A percentile compares a stretch with the other conserved stretches of the same genome.
phyloP scores from a whole-genome alignment of 2,888 invertebrate genomes.

The Pycnomerus fuliginosus region DNA sequence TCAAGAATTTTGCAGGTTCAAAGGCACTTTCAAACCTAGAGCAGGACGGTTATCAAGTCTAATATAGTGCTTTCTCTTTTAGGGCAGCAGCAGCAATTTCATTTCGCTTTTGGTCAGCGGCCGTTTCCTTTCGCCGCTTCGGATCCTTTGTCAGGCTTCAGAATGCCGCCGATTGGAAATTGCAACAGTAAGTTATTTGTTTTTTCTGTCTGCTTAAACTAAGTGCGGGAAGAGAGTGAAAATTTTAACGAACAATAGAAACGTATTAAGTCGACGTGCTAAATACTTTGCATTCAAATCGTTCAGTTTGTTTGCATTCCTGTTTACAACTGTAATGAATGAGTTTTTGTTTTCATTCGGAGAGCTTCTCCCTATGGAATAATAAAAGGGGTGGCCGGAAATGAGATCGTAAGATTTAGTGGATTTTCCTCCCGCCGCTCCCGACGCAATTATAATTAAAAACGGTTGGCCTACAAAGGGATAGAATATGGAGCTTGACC shows the following conservation, averaged over 20 bases:
- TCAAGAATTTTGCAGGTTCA: slow-evolving; percentile 1
- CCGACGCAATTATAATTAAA: slow-evolving; percentile 15
- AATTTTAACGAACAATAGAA: no score
- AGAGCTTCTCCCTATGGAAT: slow-evolving; percentile 37
- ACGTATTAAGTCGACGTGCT: no score
- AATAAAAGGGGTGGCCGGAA: slow-evolving; percentile 42
- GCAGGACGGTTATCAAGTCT: slow-evolving; percentile 48
- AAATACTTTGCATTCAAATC: slow-evolving; percentile 21
- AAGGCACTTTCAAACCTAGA: slow-evolving; percentile 20
- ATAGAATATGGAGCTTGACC: neutral
- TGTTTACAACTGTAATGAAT: slow-evolving; percentile 36
- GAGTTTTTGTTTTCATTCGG: slow-evolving; percentile 44
- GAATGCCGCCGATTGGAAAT: slow-evolving; percentile 87
- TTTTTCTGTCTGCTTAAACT: slow-evolving; percentile 8
- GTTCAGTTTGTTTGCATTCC: slow-evolving; percentile 21
- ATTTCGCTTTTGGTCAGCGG: slow-evolving; percentile 86
- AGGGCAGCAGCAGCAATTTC: slow-evolving; percentile 96
- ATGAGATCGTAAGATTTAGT: slow-evolving; percentile 24
- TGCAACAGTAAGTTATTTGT: slow-evolving; percentile 79
- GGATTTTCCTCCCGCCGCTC: slow-evolving; percentile 11
- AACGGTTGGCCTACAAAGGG: slow-evolving; percentile 6
- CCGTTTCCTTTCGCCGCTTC: slow-evolving; percentile 83
- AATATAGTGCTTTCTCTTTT: slow-evolving; percentile 80
- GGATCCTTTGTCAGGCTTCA: slow-evolving; percentile 82
- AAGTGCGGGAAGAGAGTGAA: neutral